A percentile compares a stretch with the other conserved stretches of the same genome.
Evolutionary conservation across 2,113 vertebrate genomes (phyloP).

Genomic region (Rhynchomys soricoides): DNA sequence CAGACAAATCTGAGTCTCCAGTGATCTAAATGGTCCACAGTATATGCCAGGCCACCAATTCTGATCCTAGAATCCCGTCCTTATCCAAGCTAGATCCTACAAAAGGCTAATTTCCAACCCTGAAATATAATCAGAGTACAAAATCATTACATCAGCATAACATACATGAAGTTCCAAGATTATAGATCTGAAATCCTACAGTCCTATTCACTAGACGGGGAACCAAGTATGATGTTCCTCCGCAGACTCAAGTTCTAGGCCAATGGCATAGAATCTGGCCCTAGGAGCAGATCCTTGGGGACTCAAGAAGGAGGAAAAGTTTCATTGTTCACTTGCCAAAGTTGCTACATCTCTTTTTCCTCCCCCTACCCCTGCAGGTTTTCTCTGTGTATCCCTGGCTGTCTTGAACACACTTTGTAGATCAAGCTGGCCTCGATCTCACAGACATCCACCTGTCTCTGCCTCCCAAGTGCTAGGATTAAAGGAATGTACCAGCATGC

Average conservation of each 20-base stretch:
- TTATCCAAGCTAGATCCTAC: conserved; percentile 82
- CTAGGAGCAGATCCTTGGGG: background rate
- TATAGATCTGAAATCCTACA: conserved; percentile 81
- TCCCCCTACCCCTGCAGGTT: no score
- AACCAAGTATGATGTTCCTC: background rate
- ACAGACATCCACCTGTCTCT: no score
- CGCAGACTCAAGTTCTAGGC: background rate
- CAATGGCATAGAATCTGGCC: background rate
- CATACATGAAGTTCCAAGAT: conserved; percentile 82
- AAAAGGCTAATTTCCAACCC: conserved; percentile 86
- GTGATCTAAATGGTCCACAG: conserved; percentile 73
- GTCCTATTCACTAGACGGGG: conserved; percentile 13
- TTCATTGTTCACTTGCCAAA: conserved; percentile 20
- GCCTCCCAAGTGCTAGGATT: no score
- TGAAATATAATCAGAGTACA: conserved; percentile 83
- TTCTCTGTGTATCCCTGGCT: no score
- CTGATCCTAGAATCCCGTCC: conserved; percentile 82
- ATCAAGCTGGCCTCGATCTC: no score
- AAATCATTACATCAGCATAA: conserved; percentile 85
- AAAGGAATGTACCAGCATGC: no score
- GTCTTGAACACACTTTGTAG: no score
- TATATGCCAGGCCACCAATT: conserved; percentile 77
- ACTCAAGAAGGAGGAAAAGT: background rate
- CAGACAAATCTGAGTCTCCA: conserved; percentile 68
- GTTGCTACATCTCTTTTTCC: background rate